Conservation (phyloP, 2,797 vertebrate species). For the Eurystomus glaucurus region DNA sequence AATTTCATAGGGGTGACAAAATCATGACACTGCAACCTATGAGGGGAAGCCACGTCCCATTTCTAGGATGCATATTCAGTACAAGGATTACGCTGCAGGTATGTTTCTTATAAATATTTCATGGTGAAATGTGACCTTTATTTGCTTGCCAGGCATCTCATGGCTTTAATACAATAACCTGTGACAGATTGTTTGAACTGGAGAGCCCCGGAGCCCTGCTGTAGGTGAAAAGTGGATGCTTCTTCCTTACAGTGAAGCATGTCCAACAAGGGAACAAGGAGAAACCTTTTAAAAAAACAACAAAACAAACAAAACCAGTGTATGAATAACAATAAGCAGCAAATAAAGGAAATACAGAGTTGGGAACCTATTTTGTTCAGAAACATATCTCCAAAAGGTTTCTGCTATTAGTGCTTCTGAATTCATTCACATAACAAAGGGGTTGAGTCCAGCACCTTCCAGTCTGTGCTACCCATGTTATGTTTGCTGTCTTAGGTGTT, state of each 20-base stretch:
- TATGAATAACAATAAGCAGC: not conserved
- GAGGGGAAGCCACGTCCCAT: not conserved
- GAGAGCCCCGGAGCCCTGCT: conserved; percentile 47
- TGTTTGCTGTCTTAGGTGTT: not conserved
- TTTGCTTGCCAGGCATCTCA: conserved; percentile 30
- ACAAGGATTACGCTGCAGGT: not conserved
- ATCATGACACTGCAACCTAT: not conserved
- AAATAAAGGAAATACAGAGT: not conserved
- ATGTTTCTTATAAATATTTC: conserved; percentile 34
- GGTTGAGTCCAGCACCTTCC: not conserved
- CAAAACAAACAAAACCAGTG: not conserved
- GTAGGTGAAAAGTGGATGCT: conserved; percentile 57
- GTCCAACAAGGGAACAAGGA: not conserved
- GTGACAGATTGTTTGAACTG: conserved; percentile 58
- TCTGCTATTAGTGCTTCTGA: not conserved
- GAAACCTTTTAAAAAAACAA: not conserved
- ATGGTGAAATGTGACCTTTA: conserved; percentile 51
- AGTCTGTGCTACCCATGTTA: not conserved
- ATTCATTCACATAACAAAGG: not conserved
- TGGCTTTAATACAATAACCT: conserved; percentile 45
- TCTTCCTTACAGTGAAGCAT: conserved; percentile 26
- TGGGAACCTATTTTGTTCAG: not conserved
- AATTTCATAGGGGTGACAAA: not conserved
- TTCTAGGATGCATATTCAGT: not conserved
- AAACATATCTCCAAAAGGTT: fast-evolving